phyloP scores from a whole-genome alignment of 2,888 invertebrate genomes.

The Ophion obscuratus region DNA sequence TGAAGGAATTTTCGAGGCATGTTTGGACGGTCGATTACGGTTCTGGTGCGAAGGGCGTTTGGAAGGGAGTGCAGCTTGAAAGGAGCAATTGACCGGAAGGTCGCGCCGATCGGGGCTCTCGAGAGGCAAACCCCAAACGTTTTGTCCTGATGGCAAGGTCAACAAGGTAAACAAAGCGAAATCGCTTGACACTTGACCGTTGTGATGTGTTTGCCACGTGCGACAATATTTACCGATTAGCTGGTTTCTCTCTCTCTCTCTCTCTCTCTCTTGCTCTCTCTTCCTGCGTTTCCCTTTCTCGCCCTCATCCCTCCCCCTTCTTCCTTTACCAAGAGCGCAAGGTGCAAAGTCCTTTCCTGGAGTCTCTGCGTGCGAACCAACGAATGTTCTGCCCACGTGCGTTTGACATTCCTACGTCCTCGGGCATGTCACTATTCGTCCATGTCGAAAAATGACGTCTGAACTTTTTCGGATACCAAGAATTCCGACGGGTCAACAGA shows the following conservation, averaged over 20 bases:
- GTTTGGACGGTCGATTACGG: background rate
- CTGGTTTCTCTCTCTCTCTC: slow-evolving; percentile 46
- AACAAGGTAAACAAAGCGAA: slow-evolving; percentile 78
- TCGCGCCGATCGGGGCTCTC: slow-evolving; percentile 69
- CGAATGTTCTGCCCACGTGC: background rate
- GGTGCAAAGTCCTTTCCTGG: slow-evolving; percentile 17
- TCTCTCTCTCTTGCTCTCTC: slow-evolving; percentile 13
- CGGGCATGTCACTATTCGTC: background rate
- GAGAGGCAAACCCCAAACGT: slow-evolving; percentile 70
- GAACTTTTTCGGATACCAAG: too few species aligned
- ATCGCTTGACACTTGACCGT: slow-evolving; percentile 65
- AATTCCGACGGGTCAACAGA: too few species aligned
- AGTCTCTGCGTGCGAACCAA: background rate
- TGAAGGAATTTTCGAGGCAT: background rate
- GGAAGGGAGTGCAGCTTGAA: slow-evolving; percentile 34
- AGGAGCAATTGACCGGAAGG: slow-evolving; percentile 78
- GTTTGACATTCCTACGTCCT: background rate
- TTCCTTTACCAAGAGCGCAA: background rate
- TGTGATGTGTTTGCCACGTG: slow-evolving; percentile 68
- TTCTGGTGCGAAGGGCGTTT: slow-evolving; percentile 31
- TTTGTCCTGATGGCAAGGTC: slow-evolving; percentile 70
- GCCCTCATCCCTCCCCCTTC: slow-evolving; percentile 6
- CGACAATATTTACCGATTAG: slow-evolving; percentile 82
- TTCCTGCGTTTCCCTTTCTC: background rate
- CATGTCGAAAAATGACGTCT: too few species aligned